Percentiles rank a stretch among this genome's conserved stretches.
These are phyloP conservation scores for Paracentrotus lividus DNA, from an alignment of 53 echinoderm and acorn worm genomes.

Conservation along the genomic window DNA sequence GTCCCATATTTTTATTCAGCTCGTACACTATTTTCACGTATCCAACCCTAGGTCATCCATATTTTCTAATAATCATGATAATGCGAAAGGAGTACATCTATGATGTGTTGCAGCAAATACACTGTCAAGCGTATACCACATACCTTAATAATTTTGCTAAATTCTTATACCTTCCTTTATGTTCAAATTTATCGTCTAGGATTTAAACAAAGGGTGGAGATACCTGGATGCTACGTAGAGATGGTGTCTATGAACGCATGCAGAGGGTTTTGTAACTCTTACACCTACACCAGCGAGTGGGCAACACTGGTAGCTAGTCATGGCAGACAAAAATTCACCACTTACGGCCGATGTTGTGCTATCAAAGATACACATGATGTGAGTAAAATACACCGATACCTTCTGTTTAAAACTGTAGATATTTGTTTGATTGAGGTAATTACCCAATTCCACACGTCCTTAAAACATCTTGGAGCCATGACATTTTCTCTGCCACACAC, in stretches of 20 bases:
- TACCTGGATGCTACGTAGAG: conserved; percentile 78
- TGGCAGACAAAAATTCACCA: conserved; percentile 59
- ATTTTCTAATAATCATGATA: no score
- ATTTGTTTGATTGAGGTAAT: not conserved
- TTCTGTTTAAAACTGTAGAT: not conserved
- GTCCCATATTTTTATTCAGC: no score
- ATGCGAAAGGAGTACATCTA: no score
- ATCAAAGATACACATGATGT: conserved; percentile 88
- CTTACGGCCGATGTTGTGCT: conserved; percentile 82
- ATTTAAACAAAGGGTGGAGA: conserved; percentile 70
- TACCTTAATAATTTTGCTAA: no score
- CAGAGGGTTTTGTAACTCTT: conserved; percentile 82
- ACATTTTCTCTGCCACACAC: no score
- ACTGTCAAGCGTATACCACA: no score
- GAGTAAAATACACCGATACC: conserved; percentile 25
- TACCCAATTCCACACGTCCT: no score
- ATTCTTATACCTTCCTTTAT: not conserved
- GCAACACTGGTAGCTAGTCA: conserved; percentile 52
- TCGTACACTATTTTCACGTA: no score
- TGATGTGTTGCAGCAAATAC: no score
- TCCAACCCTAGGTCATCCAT: no score
- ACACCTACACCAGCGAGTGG: conserved; percentile 79
- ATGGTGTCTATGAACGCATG: conserved; percentile 86
- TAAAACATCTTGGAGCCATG: no score
- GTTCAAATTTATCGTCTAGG: conserved; percentile 61